Evolutionary conservation across 2,797 vertebrate species (phyloP), one percentile per base, ranked within the genome.

Genomic region (Aeoliscus strigatus): DNA sequence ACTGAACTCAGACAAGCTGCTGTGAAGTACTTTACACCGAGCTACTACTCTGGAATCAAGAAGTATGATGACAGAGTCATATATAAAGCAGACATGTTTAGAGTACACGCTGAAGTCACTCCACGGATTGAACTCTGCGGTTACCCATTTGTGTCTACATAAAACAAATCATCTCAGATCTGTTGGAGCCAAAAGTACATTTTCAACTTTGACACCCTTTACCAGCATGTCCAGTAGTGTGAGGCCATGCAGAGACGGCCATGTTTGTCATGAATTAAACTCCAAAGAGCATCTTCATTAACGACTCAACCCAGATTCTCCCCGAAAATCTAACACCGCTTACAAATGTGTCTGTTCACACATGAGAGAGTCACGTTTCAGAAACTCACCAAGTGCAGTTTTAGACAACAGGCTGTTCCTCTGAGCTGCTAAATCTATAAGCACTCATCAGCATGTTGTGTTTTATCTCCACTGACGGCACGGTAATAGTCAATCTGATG

Each of bases 1-100:
- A 57, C 67, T 64, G 56, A 44, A 60, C 51, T 50, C 43, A 62
- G 61, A 60, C 56, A 32, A 14, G 44, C 51, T 73, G 71, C 66
- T 50, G 57, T 34, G 28, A 51, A 31, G 54, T 65, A 40, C 66
- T 69, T 69, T n/a, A n/a, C n/a, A n/a, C 73, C 66, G 66, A 73
- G 40, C 65, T 4, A 21, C 77, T 79, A 64, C 61, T 75, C 53
- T 63, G 60, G 61, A 77, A 82, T 80, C 61, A 66, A 75, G 49
- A 46, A 6, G 66, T n/a, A n/a, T n/a, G n/a, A n/a, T n/a, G n/a
- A n/a, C n/a, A n/a, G n/a, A n/a, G n/a, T n/a, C n/a, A n/a, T n/a
- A n/a, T n/a, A n/a, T n/a, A n/a, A n/a, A n/a, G n/a, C n/a, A n/a
- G n/a, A n/a, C n/a, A n/a, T n/a, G n/a, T n/a, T n/a, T n/a, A n/a